Conservation (phyloP, 1,140 invertebrate species). For the Conopomorpha cramerella region DNA sequence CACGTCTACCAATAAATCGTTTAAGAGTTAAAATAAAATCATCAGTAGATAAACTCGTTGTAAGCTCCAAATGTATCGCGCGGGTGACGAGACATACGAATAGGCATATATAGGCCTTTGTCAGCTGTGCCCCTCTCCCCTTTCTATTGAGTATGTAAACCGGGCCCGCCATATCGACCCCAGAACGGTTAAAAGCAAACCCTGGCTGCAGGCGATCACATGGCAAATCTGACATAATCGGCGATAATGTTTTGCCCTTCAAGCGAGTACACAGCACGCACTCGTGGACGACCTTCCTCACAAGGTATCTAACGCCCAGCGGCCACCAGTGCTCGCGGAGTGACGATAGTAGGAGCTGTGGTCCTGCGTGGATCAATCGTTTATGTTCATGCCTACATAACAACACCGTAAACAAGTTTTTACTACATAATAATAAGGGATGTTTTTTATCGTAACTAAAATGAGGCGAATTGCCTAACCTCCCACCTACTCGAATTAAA, state of each 20-base stretch:
- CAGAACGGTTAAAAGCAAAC: slow-evolving; percentile 16
- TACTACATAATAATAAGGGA: no score
- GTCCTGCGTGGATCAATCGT: no score
- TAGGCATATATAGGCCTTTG: slow-evolving; percentile 5
- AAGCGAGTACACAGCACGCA: background rate
- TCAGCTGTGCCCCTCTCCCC: slow-evolving; percentile 3
- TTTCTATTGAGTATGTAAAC: slow-evolving; percentile 6
- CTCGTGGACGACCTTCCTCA: slow-evolving; percentile 3
- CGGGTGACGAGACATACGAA: slow-evolving; percentile 5
- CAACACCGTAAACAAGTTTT: no score
- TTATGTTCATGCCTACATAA: no score
- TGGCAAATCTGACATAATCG: slow-evolving; percentile 11
- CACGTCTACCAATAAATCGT: slow-evolving; percentile 4
- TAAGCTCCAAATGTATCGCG: slow-evolving; percentile 10
- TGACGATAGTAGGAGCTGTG: slow-evolving; percentile 2
- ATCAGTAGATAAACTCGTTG: slow-evolving; percentile 3
- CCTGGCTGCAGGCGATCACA: slow-evolving; percentile 4
- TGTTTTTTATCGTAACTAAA: no score
- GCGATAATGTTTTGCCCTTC: background rate
- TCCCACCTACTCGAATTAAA: no score
- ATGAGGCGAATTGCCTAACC: no score
- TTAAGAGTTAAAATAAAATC: slow-evolving; percentile 4
- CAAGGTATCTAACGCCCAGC: slow-evolving; percentile 5
- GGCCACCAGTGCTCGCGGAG: slow-evolving; percentile 1
- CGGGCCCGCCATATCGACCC: slow-evolving; percentile 19